Base-by-base conservation (phyloP, 2,888 invertebrate genomes). In the Drosophila macrospina region DNA sequence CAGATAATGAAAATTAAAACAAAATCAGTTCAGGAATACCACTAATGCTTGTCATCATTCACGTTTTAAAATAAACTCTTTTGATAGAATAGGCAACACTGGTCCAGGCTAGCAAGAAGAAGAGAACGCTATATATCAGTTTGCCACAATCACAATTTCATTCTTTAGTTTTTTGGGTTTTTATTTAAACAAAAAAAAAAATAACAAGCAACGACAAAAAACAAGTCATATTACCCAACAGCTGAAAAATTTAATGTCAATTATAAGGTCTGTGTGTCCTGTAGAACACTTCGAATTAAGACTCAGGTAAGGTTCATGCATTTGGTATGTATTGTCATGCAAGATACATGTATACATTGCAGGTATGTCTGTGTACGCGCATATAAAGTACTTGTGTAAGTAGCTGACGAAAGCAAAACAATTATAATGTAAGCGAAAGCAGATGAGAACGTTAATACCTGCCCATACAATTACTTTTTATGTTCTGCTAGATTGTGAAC, bases 161-260 rank as follows among this genome's bases (percentile, higher is more conserved):
- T 86, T 81, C 87, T 86, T 83, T 83, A 88, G 86, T 83, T 83
- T 83, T 88, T 83, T 83, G 86, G 81, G 86, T 83, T 83, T 87
- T 61, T 67, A 74, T 84, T 83, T 67, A 48, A 65, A 71, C 60
- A 62, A 57, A 48, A 69, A 69, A 57, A 64, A 63, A 48, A 69
- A 51, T 63, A 51, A 70, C 45, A 68, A 64, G 51, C 61, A 67
- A 56, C 20, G 55, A 55, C 57, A 65, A 45, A 45, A 51, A 48
- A 28, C 45, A 39, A 55, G 24, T 47, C 50, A 47, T 32, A 54
- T 57, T 28, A 65, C 15, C 37, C 24, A 28, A 39, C 45, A 50
- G 26, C 56, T 56, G 57, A 54, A 32, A 54, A 64, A 55, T 37
- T 51, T 11, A 36, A 64, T 34, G 75, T 78, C 75, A 75, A 75